Conservation (phyloP, 2,113 vertebrate species). For the Myiopsitta monachus region DNA sequence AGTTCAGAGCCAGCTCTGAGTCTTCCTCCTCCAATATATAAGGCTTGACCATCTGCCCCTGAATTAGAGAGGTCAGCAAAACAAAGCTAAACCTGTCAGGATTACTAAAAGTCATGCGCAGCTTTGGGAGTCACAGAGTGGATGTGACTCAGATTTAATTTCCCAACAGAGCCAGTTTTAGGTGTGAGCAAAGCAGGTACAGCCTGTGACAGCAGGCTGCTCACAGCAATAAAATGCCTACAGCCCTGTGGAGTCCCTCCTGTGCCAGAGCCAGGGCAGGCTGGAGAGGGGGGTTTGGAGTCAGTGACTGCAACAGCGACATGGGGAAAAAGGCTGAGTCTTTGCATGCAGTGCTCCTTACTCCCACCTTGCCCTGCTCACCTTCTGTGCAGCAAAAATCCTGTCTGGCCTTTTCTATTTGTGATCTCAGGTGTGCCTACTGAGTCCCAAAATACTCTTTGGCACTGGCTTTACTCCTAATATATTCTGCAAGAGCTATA, state of each 20-base stretch:
- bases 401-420: not conserved
- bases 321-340: not conserved
- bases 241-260: not conserved
- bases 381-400: not conserved
- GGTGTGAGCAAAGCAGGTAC: not conserved
- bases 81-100: not conserved
- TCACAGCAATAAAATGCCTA: rapidly evolving
- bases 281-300: not conserved
- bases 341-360: not conserved
- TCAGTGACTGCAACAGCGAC: not conserved
- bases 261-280: not conserved
- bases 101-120: rapidly evolving
- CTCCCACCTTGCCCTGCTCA: not conserved
- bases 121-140: not conserved
- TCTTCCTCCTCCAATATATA: not conserved
- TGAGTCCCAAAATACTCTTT: not conserved
- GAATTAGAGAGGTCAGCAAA: not conserved
- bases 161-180: not conserved
- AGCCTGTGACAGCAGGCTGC: not conserved
- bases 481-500: not conserved
- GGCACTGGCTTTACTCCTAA: not conserved
- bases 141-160: not conserved
- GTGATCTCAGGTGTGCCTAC: not conserved
- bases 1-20: not conserved
- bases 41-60: not conserved